Conservation (phyloP, 37 sponge, comb jelly and placozoan genomes). For the Chondrilla cf. caribensis region DNA sequence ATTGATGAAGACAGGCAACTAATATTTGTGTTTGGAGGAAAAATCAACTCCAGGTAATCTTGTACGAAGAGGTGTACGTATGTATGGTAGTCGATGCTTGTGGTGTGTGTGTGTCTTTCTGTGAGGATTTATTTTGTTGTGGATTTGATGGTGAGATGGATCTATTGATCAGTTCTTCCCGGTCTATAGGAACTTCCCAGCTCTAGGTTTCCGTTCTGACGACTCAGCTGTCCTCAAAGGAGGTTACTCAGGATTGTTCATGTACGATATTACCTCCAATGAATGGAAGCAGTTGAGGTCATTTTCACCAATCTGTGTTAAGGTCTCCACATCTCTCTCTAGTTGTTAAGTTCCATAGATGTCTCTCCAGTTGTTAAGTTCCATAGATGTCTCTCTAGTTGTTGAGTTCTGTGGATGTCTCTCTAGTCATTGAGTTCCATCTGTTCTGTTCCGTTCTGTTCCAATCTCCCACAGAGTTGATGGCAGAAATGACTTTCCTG, state of each 20-base stretch:
- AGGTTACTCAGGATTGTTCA: slow-evolving; percentile 32
- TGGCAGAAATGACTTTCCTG: slow-evolving; percentile 3
- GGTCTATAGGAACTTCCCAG: not conserved
- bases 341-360: not conserved
- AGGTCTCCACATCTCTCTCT: not conserved
- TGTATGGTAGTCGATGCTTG: no score
- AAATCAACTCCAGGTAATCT: slow-evolving; percentile 20
- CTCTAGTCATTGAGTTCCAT: no score
- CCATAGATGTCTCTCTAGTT: no score
- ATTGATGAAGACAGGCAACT: slow-evolving; percentile 42
- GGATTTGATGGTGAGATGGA: no score
- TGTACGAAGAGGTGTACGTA: no score
- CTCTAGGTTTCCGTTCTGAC: not conserved
- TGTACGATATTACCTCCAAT: slow-evolving; percentile 33
- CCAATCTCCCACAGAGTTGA: no score
- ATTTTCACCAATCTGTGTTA: not conserved
- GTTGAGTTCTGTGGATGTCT: no score
- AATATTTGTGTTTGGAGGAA: slow-evolving; percentile 86
- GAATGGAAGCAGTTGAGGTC: slow-evolving; percentile 35
- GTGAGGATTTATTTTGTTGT: no score
- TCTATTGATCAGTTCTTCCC: no score
- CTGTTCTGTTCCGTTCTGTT: no score
- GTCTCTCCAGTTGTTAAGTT: no score
- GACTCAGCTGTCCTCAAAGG: not conserved
- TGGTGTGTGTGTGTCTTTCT: no score